A percentile compares a stretch with the other conserved stretches of the same genome.
phyloP scores from a whole-genome alignment of 2,797 vertebrate species.

The Poecilia velifera region DNA sequence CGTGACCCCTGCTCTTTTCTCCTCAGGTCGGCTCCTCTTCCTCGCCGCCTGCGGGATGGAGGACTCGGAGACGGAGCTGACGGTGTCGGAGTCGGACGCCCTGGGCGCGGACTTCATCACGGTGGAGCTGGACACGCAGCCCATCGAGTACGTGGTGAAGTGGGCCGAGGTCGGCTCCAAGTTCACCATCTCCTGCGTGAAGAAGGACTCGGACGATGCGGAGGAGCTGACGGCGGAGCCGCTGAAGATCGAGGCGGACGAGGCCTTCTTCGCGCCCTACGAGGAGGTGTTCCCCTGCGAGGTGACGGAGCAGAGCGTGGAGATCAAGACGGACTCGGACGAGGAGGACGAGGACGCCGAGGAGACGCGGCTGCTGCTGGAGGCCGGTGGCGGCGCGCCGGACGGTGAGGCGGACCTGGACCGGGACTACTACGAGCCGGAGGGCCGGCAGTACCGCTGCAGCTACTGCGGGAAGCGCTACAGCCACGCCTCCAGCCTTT shows the following conservation, averaged over 20 bases:
- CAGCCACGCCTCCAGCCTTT: slow-evolving; percentile 78
- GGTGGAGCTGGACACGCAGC: slow-evolving; percentile 83
- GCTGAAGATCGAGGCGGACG: slow-evolving; percentile 75
- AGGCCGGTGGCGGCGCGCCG: slow-evolving; percentile 69
- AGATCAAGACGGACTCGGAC: slow-evolving; percentile 78
- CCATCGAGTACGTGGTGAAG: slow-evolving; percentile 84
- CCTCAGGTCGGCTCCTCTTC: slow-evolving; percentile 7
- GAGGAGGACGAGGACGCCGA: slow-evolving; percentile 55
- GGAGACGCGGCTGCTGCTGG: slow-evolving; percentile 64
- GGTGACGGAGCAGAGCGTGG: slow-evolving; percentile 79
- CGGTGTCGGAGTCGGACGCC: slow-evolving; percentile 75
- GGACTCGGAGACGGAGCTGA: slow-evolving; percentile 78
- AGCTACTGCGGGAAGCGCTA: slow-evolving; percentile 76
- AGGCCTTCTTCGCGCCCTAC: slow-evolving; percentile 79
- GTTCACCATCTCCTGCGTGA: slow-evolving; percentile 82
- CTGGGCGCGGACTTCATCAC: slow-evolving; percentile 84
- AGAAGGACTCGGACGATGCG: slow-evolving; percentile 78
- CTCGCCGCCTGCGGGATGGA: slow-evolving; percentile 65
- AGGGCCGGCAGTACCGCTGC: slow-evolving; percentile 73
- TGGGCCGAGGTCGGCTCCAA: slow-evolving; percentile 82
- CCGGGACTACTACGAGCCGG: slow-evolving; percentile 61
- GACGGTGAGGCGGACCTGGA: slow-evolving; percentile 70
- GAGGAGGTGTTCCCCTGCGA: slow-evolving; percentile 81
- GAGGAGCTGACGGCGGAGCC: slow-evolving; percentile 67
- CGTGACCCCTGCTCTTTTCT: not conserved